Percentiles rank a stretch among this genome's conserved stretches.
phyloP scores from a whole-genome alignment of 2,888 invertebrate species.

The Automeris io region DNA sequence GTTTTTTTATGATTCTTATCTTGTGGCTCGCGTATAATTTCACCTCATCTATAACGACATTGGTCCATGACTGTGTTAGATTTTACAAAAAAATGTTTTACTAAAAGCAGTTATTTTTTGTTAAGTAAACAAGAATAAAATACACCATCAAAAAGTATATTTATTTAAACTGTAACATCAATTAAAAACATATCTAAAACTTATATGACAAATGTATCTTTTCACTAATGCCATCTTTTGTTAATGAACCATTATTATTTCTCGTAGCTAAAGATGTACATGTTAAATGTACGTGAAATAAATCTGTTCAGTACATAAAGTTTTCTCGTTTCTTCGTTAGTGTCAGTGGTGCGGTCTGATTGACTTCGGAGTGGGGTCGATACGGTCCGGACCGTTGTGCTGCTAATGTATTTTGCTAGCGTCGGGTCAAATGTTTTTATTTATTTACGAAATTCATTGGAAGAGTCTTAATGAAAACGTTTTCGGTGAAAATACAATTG shows the following conservation, averaged over 20 bases:
- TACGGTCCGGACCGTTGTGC: conserved; percentile 6
- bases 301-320: conserved; percentile 7
- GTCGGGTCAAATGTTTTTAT: conserved; percentile 4
- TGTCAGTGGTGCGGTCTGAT: conserved; percentile 7
- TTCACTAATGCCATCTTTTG: background rate
- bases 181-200: too few relatives aligned
- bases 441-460: conserved; percentile 1
- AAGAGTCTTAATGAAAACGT: conserved; percentile 5
- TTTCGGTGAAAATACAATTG: too few relatives aligned
- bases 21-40: too few relatives aligned
- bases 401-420: conserved; percentile 9
- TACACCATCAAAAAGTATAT: too few relatives aligned
- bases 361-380: conserved; percentile 6
- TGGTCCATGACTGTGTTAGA: too few relatives aligned
- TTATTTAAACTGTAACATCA: too few relatives aligned
- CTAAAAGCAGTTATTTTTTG: too few relatives aligned
- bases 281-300: conserved; percentile 3
- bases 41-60: too few relatives aligned
- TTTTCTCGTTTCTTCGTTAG: conserved; percentile 10
- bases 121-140: too few relatives aligned
- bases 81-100: too few relatives aligned
- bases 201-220: too few relatives aligned
- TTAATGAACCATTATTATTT: background rate
- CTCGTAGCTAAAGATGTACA: background rate
- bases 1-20: too few relatives aligned